Evolutionary conservation across 2,888 invertebrate species (phyloP), one percentile per base, ranked within the genome.

Genomic region (Cremastinae sp.): DNA sequence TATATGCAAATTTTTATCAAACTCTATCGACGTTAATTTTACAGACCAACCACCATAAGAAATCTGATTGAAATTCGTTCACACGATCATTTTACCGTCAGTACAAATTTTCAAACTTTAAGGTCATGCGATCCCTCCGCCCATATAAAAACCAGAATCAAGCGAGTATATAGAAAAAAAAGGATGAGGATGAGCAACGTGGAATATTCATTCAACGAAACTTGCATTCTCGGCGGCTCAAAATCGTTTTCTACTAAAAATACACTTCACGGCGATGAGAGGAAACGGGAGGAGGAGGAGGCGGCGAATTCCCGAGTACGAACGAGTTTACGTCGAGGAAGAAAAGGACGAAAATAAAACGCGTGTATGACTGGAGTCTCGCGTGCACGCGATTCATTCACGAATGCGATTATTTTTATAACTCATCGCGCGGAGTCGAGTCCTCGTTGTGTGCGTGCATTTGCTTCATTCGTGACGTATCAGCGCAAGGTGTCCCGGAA

Each of bases 321-420:
- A 58, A 56, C 61, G 38, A 36, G 64, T 22, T 47, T 54, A 54
- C 53, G 53, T 43, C n/a, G 62, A 71, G 47, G 28, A 51, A 47
- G 70, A 71, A 36, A 51, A 65, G 47, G 74, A 69, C 22, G 36
- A 28, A 72, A 43, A 28, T 20, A 28, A 28, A n/a, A n/a, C n/a
- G n/a, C 28, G 36, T 43, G 22, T 28, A 54, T 64, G 71, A 66
- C 49, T 65, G 62, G 43, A 64, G 75, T 73, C 76, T 62, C 70
- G 62, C 65, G 61, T 72, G 72, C 80, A 80, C 80, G 80, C 80
- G 71, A 79, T 81, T 81, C 81, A 81, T 81, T 81, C 81, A 81
- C 74, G 62, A 79, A 71, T 78, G 70, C 51, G 72, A 77, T 76
- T 75, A 58, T 78, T 78, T 74, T 70, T 69, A 53, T 64, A 70